A percentile compares a stretch with the other conserved stretches of the same genome.
Evolutionary conservation across 1,140 invertebrate species (phyloP).

Genomic region (Drosophila repleta): DNA sequence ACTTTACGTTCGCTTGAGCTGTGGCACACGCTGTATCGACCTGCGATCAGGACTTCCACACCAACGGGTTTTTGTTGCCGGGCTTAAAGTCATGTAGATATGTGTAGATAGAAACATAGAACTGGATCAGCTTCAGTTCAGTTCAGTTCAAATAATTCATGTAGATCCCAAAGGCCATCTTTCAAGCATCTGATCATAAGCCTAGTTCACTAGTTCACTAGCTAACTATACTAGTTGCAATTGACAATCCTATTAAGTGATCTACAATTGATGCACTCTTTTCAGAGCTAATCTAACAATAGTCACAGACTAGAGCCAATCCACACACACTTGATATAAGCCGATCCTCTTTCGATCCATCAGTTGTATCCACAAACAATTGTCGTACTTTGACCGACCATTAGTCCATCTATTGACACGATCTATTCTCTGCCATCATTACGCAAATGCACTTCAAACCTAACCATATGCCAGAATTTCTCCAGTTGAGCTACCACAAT

Average conservation of each 20-base stretch:
- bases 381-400: background rate
- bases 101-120: too few relatives aligned
- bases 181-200: too few relatives aligned
- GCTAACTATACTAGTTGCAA: too few relatives aligned
- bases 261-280: too few relatives aligned
- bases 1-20: background rate
- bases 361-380: background rate
- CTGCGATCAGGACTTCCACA: background rate
- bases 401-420: conserved; percentile 16
- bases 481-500: conserved; percentile 11
- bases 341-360: background rate
- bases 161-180: too few relatives aligned
- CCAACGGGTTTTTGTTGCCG: background rate
- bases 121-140: too few relatives aligned
- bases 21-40: background rate
- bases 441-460: conserved; percentile 39
- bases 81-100: background rate
- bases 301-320: too few relatives aligned
- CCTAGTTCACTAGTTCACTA: too few relatives aligned
- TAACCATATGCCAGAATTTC: background rate
- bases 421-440: conserved; percentile 11
- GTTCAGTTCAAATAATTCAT: too few relatives aligned
- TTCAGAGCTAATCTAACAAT: too few relatives aligned
- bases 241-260: too few relatives aligned
- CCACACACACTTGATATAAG: background rate